These are phyloP conservation scores for Clarias gariepinus DNA, from an alignment of 2,113 vertebrate species.

Conservation along the genomic window DNA sequence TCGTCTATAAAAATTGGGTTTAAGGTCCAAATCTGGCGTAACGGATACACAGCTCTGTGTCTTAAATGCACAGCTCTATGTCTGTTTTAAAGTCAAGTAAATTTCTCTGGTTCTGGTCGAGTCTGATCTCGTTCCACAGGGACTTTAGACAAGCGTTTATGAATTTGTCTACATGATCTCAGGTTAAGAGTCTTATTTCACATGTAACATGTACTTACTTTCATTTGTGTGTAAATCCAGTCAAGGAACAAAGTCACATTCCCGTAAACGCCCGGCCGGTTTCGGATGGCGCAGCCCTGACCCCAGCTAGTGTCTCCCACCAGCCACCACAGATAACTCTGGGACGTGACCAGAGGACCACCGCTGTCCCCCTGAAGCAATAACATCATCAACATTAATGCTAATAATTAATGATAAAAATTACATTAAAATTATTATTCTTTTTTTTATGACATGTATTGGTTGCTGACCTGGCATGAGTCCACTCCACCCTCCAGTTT, in stretches of 20 bases:
- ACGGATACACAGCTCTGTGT: neutral
- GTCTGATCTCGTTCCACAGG: too few relatives aligned
- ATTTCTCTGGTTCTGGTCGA: neutral
- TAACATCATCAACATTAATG: neutral
- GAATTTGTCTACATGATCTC: neutral
- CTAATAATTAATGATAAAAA: neutral
- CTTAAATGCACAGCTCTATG: too few relatives aligned
- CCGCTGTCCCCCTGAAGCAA: slow-evolving; percentile 88
- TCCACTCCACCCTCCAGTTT: slow-evolving; percentile 76
- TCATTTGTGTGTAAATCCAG: slow-evolving; percentile 85
- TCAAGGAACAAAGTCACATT: slow-evolving; percentile 79
- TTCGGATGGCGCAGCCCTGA: slow-evolving; percentile 76
- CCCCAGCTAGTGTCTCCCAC: slow-evolving; percentile 92
- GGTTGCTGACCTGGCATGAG: slow-evolving; percentile 83
- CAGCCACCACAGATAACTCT: slow-evolving; percentile 83
- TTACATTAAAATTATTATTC: too few relatives aligned
- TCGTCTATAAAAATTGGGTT: too few relatives aligned
- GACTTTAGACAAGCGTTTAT: neutral
- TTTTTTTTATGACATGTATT: neutral
- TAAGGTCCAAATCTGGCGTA: too few relatives aligned
- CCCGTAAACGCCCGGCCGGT: slow-evolving; percentile 85
- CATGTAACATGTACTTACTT: slow-evolving; percentile 70
- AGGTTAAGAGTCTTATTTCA: neutral
- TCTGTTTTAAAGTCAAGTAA: neutral
- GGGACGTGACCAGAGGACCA: slow-evolving; percentile 81